These are phyloP conservation scores for Tinea trinotella DNA, from an alignment of 2,888 invertebrate genomes.

Conservation along the genomic window DNA sequence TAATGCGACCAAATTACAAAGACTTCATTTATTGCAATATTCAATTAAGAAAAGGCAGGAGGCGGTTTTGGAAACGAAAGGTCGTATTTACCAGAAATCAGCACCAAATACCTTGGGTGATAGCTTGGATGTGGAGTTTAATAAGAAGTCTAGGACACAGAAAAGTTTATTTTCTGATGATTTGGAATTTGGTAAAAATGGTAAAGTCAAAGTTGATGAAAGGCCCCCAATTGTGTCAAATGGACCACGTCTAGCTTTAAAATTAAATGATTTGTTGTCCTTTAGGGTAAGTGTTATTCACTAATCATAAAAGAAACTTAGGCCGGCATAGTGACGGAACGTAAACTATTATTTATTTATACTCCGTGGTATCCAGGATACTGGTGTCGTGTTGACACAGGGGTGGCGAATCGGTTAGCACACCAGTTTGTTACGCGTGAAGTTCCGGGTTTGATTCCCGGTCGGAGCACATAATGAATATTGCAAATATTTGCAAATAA, in stretches of 20 bases:
- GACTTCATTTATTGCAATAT: conserved; percentile 79
- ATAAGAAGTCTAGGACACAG: conserved; percentile 40
- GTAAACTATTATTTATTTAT: no score
- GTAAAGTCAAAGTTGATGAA: conserved; percentile 43
- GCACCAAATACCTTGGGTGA: conserved; percentile 43
- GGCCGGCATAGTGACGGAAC: no score
- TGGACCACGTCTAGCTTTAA: conserved; percentile 53
- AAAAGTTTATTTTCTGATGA: conserved; percentile 53
- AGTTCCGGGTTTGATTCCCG: no score
- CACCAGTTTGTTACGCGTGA: no score
- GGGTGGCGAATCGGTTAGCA: no score
- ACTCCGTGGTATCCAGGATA: no score
- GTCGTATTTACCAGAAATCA: conserved; percentile 58
- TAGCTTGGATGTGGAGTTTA: conserved; percentile 32
- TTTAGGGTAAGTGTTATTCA: conserved; percentile 56
- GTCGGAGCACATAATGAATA: no score
- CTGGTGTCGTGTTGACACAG: no score
- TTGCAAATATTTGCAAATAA: no score
- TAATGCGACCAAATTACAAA: conserved; percentile 78
- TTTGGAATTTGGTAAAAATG: conserved; percentile 38
- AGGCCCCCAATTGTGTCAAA: conserved; percentile 41
- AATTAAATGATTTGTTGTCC: conserved; percentile 62
- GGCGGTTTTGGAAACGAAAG: conserved; percentile 71
- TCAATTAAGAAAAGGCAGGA: conserved; percentile 78
- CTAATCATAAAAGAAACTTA: no score